phyloP scores from a whole-genome alignment of 2,797 vertebrate species.

The Pseudochaenichthys georgianus region DNA sequence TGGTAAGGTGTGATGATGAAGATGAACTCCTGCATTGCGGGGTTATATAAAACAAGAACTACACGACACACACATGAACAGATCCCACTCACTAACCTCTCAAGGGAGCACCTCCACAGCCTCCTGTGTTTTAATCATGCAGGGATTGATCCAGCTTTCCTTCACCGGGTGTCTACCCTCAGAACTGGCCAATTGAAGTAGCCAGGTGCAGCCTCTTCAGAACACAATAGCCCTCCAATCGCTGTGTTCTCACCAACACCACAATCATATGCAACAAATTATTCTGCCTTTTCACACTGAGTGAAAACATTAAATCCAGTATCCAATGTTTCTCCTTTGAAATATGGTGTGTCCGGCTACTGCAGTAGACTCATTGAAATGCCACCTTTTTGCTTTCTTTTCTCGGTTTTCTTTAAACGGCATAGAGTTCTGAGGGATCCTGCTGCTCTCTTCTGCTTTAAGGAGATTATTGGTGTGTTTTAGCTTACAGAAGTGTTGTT shows the following conservation, averaged over 20 bases:
- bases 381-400: background rate
- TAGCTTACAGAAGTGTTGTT: background rate
- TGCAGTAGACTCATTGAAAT: constrained; percentile 3
- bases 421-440: background rate
- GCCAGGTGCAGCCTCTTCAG: constrained; percentile 73
- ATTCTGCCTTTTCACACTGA: constrained; percentile 59
- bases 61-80: background rate
- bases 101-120: constrained; percentile 40
- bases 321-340: constrained; percentile 30
- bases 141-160: constrained; percentile 66
- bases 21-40: constrained; percentile 43
- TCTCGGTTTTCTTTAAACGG: background rate
- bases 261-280: constrained; percentile 54
- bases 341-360: background rate
- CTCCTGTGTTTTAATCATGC: constrained; percentile 60
- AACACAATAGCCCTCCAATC: constrained; percentile 57
- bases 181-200: constrained; percentile 56
- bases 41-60: constrained; percentile 32
- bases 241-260: constrained; percentile 36
- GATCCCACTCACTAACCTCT: constrained; percentile 13
- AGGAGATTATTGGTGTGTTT: background rate
- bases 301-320: constrained; percentile 51
- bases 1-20: constrained; percentile 46
- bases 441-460: background rate
- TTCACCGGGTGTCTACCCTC: constrained; percentile 39